Evolutionary conservation across 2,113 vertebrate genomes (phyloP).

Genomic region (Bubo scandiacus): DNA sequence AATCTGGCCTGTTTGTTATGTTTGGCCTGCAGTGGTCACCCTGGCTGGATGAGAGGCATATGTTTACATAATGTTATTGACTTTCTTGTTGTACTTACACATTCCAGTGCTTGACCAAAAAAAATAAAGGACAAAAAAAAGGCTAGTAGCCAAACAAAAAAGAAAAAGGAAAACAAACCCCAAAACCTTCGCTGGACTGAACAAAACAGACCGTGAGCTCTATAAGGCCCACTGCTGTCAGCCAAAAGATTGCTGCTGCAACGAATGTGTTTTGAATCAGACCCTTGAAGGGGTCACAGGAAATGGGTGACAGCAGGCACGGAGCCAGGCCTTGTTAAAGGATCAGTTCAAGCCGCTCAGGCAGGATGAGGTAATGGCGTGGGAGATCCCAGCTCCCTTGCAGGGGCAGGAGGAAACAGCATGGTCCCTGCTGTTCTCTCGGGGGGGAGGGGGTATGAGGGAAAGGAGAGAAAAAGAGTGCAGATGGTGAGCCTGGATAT

Average conservation of each 20-base stretch:
- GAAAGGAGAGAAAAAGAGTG: background rate
- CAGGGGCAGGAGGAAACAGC: background rate
- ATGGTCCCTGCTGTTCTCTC: background rate
- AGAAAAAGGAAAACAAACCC: background rate
- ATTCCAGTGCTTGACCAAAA: background rate
- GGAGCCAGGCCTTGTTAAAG: background rate
- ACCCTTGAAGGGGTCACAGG: background rate
- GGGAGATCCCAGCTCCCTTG: background rate
- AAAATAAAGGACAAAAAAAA: background rate
- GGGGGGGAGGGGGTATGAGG: background rate
- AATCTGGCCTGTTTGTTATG: background rate
- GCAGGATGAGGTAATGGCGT: background rate
- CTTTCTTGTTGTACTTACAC: background rate
- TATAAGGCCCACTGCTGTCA: background rate
- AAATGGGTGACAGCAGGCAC: background rate
- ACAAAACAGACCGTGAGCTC: background rate
- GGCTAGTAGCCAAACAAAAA: background rate
- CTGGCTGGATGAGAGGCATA: background rate
- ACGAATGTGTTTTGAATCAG: background rate
- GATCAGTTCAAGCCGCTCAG: accelerated
- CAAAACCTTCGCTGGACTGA: background rate
- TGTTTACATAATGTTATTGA: background rate
- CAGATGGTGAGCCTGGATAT: background rate
- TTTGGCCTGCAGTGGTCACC: background rate
- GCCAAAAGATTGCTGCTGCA: background rate